Base-by-base conservation (phyloP, 2,113 vertebrate species). In the Scatophagus argus region DNA sequence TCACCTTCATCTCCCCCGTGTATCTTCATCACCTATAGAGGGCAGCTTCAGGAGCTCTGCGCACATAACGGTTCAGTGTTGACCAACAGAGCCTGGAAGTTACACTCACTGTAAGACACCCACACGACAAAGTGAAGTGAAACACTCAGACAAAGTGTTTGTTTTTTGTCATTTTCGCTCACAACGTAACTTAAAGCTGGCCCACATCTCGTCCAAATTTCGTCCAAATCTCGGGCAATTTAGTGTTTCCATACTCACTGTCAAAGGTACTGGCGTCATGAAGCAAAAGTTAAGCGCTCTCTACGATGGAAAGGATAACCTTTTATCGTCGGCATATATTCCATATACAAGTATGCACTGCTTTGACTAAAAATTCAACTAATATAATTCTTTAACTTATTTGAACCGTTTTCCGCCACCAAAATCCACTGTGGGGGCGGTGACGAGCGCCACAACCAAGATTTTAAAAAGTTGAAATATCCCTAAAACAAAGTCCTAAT, bases 11-110 rank as follows among this genome's bases (percentile, higher is more conserved):
- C n/a, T n/a, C 51, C 19, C 52, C 52, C 38, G 54, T 44, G 36
- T 29, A 34, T 29, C 27, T 63, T 16, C 67, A 82, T 86, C 77
- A 84, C 76, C 84, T 70, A 34, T 39, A 86, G 82, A 79, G 69
- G 85, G 79, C 77, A 81, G 59, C 41, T 21, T 25, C 13, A 13
- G 41, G 69, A 44, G 46, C 11, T 41, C 25, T 47, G 44, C 17
- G 54, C 25, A 39, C 21, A 47, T 51, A 58, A 79, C 19, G 34
- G 67, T 55, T 78, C 63, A 67, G 19, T 51, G 52, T 54, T 47
- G 29, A 51, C 34, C 39, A 65, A 60, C 34, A 32, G 5, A 19
- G 4, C 60, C 8, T 7, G 11, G 12, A 12, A 54, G 10, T 1
- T 27, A 36, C 23, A 68, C 16, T 54, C 6, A 43, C 6, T 25